Percentiles rank a stretch among this genome's conserved stretches.
Conservation (phyloP, 2,888 invertebrate genomes). For the Drosophila neonasuta region DNA sequence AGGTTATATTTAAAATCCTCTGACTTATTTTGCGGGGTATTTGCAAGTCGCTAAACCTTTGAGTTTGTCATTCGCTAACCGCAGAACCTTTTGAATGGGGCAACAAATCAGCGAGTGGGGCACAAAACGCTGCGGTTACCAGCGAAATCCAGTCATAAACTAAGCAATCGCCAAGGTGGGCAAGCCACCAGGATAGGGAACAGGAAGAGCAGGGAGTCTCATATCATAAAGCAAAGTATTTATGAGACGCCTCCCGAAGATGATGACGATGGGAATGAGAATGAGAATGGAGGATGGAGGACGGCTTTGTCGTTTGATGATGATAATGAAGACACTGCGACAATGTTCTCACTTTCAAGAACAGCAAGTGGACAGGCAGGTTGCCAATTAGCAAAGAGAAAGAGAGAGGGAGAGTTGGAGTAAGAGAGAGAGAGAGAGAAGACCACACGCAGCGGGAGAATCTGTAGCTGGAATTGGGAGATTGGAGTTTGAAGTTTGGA, state of each 20-base stretch:
- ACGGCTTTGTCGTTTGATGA: constrained; percentile 32
- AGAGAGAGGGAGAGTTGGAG: background rate
- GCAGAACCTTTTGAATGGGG: constrained; percentile 53
- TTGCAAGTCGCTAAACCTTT: background rate
- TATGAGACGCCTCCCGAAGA: constrained; percentile 55
- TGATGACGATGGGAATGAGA: constrained; percentile 15
- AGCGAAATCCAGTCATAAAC: constrained; percentile 37
- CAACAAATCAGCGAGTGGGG: constrained; percentile 64
- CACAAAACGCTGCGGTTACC: constrained; percentile 55
- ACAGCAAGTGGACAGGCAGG: constrained; percentile 12
- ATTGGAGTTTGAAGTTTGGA: constrained; percentile 16
- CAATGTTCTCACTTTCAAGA: constrained; percentile 34
- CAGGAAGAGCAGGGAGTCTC: constrained; percentile 1
- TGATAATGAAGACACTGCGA: constrained; percentile 34
- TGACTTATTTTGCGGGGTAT: background rate
- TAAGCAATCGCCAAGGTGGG: constrained; percentile 20
- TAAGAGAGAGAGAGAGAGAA: background rate
- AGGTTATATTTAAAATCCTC: too few species aligned
- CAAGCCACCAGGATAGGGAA: constrained; percentile 12
- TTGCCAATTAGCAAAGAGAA: constrained; percentile 5
- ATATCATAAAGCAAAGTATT: constrained; percentile 63
- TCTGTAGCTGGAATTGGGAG: background rate
- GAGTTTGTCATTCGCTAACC: background rate
- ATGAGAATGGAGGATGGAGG: constrained; percentile 2
- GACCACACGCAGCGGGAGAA: constrained; percentile 6